Conservation (phyloP, 2,797 vertebrate genomes). For the Sebastes melanostomus region DNA sequence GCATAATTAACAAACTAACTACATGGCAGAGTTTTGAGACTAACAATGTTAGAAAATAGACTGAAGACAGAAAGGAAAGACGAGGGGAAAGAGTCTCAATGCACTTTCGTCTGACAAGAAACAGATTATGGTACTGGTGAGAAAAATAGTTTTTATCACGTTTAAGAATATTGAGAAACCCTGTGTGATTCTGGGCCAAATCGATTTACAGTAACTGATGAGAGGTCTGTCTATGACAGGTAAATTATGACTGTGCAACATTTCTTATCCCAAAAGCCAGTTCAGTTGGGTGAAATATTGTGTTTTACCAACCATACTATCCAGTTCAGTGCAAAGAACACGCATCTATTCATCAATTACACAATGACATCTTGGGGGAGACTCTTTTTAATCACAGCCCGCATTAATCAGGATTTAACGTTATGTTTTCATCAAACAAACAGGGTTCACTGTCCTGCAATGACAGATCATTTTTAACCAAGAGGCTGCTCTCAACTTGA, state of each 20-base stretch:
- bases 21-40: background rate
- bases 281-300: constrained; percentile 40
- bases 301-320: constrained; percentile 42
- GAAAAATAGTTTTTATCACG: constrained; percentile 30
- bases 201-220: constrained; percentile 47
- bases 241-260: constrained; percentile 46
- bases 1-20: background rate
- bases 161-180: constrained; percentile 29
- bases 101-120: constrained; percentile 34
- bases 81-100: background rate
- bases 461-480: constrained; percentile 50
- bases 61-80: constrained; percentile 1
- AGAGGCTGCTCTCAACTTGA: constrained; percentile 16
- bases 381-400: constrained; percentile 62
- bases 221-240: constrained; percentile 34
- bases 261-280: constrained; percentile 41
- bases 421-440: constrained; percentile 56
- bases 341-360: constrained; percentile 53
- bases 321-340: constrained; percentile 51
- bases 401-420: constrained; percentile 71
- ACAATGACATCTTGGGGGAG: constrained; percentile 40
- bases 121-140: background rate
- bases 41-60: constrained; percentile 2
- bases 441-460: constrained; percentile 20
- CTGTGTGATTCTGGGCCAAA: constrained; percentile 42